Percentiles rank a stretch among this genome's conserved stretches.
Evolutionary conservation across 1,140 invertebrate species (phyloP).

Genomic region (Amyelois transitella): DNA sequence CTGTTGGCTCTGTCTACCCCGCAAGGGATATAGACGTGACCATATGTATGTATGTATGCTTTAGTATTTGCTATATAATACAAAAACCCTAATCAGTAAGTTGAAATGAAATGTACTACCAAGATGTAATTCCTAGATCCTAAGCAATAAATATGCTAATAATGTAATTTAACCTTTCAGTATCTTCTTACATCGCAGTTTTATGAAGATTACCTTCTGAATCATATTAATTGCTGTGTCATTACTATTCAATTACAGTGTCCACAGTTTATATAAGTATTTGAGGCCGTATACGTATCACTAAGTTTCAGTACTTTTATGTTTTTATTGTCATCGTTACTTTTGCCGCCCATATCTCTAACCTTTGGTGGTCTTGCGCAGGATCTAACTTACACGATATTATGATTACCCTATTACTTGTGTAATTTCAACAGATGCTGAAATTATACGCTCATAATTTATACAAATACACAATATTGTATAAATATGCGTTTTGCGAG

Average conservation of each 20-base stretch:
- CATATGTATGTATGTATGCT: too few species aligned
- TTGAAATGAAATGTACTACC: too few species aligned
- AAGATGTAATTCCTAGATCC: too few species aligned
- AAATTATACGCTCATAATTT: background rate
- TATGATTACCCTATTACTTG: background rate
- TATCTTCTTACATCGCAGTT: background rate
- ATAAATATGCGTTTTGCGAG: background rate
- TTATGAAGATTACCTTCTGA: background rate
- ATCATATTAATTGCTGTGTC: background rate
- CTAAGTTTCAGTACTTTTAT: background rate
- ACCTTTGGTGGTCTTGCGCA: background rate
- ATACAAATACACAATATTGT: background rate
- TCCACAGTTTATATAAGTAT: background rate
- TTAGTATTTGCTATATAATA: too few species aligned
- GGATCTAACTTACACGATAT: background rate
- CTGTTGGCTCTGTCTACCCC: too few species aligned
- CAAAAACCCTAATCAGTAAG: too few species aligned
- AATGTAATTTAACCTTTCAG: background rate
- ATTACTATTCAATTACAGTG: conserved; percentile 1
- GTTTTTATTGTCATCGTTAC: background rate
- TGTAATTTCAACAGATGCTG: background rate
- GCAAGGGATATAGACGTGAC: too few species aligned
- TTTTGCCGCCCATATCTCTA: background rate
- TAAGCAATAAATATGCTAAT: too few species aligned
- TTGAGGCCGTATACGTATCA: background rate